Base-by-base conservation (phyloP, 2,113 vertebrate genomes). In the Poeciliopsis retropinna region DNA sequence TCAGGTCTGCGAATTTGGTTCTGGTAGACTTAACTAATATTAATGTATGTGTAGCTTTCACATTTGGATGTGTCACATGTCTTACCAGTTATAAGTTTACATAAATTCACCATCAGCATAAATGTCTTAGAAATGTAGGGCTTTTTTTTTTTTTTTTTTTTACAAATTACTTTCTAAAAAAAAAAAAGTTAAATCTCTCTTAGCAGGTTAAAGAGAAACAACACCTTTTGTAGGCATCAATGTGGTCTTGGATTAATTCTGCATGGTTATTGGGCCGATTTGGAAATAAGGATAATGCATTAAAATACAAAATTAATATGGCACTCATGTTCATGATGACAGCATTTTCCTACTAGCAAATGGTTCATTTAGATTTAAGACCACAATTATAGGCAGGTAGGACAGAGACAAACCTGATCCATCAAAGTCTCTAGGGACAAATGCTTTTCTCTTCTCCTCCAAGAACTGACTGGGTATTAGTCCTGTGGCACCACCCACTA, bases 391-490 rank as follows among this genome's bases (percentile, higher is more conserved):
- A 7, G 32, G 22, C 25, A 34, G 31, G 22, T 0, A 22, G 12
- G 8, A 17, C 41, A 15, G 8, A 10, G n/a, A 41, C 60, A 88
- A 91, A 98, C 97, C 97, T 94, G 97, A 95, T 86, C 93, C 96
- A 83, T 98, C 96, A 93, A 96, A 97, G 90, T 99, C 97, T 90
- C 96, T 96, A 44, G 97, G 96, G 86, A 99, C 97, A 89, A 99
- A 99, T 22, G 97, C 97, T 93, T 99, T 99, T 83, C 97, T 96
- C 88, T 99, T 99, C 94, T 99, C 98, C 90, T 99, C 97, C 87
- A 99, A 88, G 90, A 98, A 98, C 91, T 99, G 98, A 91, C 98
- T 99, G 81, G 98, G 98, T 87, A 99, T 97, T 79, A 99, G 96
- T 57, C 98, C 97, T 15, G 97, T 97, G 11, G 96, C 97, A 80